A percentile compares a stretch with the other conserved stretches of the same genome.
phyloP scores from a whole-genome alignment of 2,888 invertebrate genomes.

The Horisme vitalbata region DNA sequence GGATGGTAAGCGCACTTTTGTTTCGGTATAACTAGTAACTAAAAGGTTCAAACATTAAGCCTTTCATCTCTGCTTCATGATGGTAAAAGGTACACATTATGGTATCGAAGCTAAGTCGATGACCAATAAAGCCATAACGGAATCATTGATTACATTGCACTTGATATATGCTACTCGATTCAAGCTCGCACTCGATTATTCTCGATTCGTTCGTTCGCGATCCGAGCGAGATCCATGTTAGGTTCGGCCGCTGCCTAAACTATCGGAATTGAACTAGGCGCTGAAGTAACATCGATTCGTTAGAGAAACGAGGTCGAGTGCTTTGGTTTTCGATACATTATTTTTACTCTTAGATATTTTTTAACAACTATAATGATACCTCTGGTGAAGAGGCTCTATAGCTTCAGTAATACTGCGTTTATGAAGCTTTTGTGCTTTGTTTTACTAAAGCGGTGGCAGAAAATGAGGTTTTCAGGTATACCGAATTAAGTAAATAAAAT shows the following conservation, averaged over 20 bases:
- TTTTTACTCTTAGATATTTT: no score
- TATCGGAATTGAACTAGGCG: background rate
- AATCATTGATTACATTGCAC: slow-evolving; percentile 31
- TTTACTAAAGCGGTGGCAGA: no score
- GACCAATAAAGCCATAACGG: slow-evolving; percentile 10
- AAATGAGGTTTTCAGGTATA: no score
- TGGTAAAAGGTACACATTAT: background rate
- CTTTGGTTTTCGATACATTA: no score
- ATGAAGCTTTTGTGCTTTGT: no score
- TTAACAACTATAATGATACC: no score
- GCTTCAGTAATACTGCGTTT: no score
- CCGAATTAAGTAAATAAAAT: no score
- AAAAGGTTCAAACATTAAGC: no score
- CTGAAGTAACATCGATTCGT: slow-evolving; percentile 2
- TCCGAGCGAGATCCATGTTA: background rate
- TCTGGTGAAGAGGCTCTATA: background rate
- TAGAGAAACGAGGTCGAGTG: slow-evolving; percentile 3
- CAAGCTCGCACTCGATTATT: slow-evolving; percentile 16
- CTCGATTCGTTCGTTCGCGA: slow-evolving; percentile 8
- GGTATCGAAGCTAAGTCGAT: slow-evolving; percentile 4
- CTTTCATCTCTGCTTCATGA: no score
- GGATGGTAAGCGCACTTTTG: no score
- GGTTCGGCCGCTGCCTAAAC: slow-evolving; percentile 4
- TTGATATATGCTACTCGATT: slow-evolving; percentile 23
- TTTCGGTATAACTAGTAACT: no score